Conservation (phyloP, 2,113 vertebrate species). For the Jacana jacana region DNA sequence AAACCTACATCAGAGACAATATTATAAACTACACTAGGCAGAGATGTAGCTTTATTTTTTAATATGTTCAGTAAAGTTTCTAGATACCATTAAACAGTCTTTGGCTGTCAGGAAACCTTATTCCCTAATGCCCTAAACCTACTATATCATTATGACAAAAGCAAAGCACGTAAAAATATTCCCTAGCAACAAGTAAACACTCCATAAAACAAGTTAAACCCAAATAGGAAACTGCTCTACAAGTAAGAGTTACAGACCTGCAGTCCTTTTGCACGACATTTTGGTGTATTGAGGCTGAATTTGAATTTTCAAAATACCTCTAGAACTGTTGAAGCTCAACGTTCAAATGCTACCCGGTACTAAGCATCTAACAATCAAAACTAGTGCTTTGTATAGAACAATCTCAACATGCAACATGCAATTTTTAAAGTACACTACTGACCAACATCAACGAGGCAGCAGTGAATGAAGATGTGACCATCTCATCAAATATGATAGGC, state of each 20-base stretch:
- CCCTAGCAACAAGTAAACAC: not conserved
- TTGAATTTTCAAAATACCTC: not conserved
- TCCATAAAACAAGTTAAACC: not conserved
- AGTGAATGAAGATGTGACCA: fast-evolving
- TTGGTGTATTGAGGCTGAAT: not conserved
- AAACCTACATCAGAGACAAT: not conserved
- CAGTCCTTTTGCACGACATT: not conserved
- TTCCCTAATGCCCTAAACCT: not conserved
- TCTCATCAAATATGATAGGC: not conserved
- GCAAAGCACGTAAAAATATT: not conserved
- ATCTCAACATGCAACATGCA: not conserved
- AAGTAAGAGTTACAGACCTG: not conserved
- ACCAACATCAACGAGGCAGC: fast-evolving
- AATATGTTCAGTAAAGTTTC: not conserved
- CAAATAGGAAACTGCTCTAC: not conserved
- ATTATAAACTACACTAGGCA: not conserved
- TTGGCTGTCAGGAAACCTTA: not conserved
- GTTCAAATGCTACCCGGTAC: not conserved
- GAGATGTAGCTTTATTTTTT: not conserved
- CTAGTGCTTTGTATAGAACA: not conserved
- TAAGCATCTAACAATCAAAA: not conserved
- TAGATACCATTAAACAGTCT: not conserved
- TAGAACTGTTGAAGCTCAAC: not conserved
- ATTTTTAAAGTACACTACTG: not conserved
- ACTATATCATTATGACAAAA: not conserved